Conservation (phyloP, 1,140 invertebrate species). For the Drosophila yakuba region DNA sequence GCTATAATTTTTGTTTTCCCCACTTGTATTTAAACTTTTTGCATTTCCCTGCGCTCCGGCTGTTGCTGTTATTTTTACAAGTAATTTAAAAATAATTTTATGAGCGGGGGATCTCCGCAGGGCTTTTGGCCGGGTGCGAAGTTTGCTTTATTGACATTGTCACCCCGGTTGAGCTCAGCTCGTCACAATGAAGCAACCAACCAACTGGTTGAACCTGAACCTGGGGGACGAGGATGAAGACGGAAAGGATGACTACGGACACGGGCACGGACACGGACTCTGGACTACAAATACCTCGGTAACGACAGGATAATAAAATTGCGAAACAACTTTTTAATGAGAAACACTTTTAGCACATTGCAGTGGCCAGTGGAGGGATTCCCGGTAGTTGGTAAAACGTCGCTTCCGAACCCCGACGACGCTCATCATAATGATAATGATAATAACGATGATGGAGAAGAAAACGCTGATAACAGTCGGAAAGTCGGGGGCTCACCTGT, state of each 20-base stretch:
- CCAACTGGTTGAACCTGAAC: too few species aligned
- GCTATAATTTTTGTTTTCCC: conserved; percentile 31
- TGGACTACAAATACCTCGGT: conserved; percentile 11
- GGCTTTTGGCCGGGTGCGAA: conserved; percentile 38
- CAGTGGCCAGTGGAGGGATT: conserved; percentile 30
- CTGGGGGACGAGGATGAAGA: conserved; percentile 36
- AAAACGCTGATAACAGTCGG: neutral
- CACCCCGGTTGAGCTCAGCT: conserved; percentile 56
- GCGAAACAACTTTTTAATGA: conserved; percentile 80
- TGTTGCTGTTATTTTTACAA: conserved; percentile 60
- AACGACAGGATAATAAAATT: conserved; percentile 74
- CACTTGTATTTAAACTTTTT: conserved; percentile 58
- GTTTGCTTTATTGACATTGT: conserved; percentile 80
- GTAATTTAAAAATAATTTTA: conserved; percentile 80
- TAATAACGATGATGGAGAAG: conserved; percentile 13
- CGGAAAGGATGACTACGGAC: conserved; percentile 2
- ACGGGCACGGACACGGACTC: neutral
- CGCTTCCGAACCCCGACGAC: conserved; percentile 12
- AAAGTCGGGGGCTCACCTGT: conserved; percentile 13
- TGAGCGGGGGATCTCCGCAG: conserved; percentile 28
- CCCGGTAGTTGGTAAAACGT: conserved; percentile 29
- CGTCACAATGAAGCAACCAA: conserved; percentile 52
- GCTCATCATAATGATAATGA: conserved; percentile 18
- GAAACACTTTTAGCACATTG: conserved; percentile 79
- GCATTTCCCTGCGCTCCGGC: conserved; percentile 10